A percentile compares a stretch with the other conserved stretches of the same genome.
These are phyloP conservation scores for Luidia sarsii DNA, from an alignment of 53 echinoderm and acorn worm genomes.

Conservation along the genomic window DNA sequence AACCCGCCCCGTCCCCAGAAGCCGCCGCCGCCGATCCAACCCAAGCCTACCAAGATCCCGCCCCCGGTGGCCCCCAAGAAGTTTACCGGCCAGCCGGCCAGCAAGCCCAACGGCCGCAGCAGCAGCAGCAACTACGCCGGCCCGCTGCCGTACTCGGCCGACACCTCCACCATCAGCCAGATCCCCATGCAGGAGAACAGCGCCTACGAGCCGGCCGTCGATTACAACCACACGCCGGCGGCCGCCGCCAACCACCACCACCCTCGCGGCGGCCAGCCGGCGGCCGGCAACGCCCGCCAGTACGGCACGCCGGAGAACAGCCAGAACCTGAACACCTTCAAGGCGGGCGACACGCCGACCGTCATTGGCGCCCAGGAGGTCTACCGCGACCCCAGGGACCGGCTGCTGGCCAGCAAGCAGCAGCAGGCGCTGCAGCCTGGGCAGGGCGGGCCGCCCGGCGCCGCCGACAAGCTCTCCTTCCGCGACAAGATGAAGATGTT, in stretches of 20 bases:
- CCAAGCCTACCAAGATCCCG: slow-evolving; percentile 61
- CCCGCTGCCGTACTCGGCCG: slow-evolving; percentile 17
- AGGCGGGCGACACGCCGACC: slow-evolving; percentile 82
- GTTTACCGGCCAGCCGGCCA: slow-evolving; percentile 44
- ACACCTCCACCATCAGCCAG: slow-evolving; percentile 28
- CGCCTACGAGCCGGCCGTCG: slow-evolving; percentile 12
- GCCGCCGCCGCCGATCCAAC: slow-evolving; percentile 36
- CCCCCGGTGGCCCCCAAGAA: slow-evolving; percentile 79
- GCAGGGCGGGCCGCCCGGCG: slow-evolving; percentile 29
- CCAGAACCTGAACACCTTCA: slow-evolving; percentile 68
- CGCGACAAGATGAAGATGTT: slow-evolving; percentile 95
- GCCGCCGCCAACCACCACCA: neutral
- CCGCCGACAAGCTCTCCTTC: slow-evolving; percentile 75
- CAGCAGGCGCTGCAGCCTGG: slow-evolving; percentile 28
- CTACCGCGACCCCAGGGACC: slow-evolving; percentile 87
- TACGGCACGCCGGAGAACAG: slow-evolving; percentile 68
- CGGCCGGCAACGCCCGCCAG: slow-evolving; percentile 39
- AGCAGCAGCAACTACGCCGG: slow-evolving; percentile 31
- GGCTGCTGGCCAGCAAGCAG: slow-evolving; percentile 66
- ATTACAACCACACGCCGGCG: slow-evolving; percentile 50
- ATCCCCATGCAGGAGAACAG: slow-evolving; percentile 23
- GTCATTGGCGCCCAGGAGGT: slow-evolving; percentile 97
- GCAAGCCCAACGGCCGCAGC: slow-evolving; percentile 39
- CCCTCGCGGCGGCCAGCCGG: slow-evolving; percentile 45
- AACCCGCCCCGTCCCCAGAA: slow-evolving; percentile 1